Evolutionary conservation across 2,888 invertebrate genomes (phyloP), one percentile per base, ranked within the genome.

Genomic region (Noctuana brunneofusca): DNA sequence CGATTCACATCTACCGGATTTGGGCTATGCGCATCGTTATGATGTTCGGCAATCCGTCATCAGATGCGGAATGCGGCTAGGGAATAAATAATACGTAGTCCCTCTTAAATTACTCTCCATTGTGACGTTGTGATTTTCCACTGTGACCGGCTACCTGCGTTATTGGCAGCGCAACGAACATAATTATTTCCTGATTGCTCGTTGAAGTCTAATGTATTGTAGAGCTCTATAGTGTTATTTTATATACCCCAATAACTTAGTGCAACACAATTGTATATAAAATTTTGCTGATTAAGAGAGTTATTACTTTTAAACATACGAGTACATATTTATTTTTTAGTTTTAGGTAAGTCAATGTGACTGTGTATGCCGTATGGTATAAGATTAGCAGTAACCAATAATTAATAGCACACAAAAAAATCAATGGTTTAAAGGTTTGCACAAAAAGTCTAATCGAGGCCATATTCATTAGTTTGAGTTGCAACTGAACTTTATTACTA

Each of bases 1-100:
- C 67, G 71, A 75, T 78, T 63, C 76, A 75, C 75, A 71, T 74
- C 75, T 71, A 69, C 75, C 76, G 70, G 78, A 72, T 78, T 74
- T 71, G 71, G 74, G 67, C 65, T 11, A n/a, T 8, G 56, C 24
- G 52, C 63, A 63, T 63, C 63, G 57, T 46, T 22, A 49, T 52
- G 32, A 55, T 69, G 69, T 69, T 53, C 35, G 52, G 63, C 55
- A 41, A 56, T 62, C 41, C 41, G 55, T 62, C 50, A 62, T 24
- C 55, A 8, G 24, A 48, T 35, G 27, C 22, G 38, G 62, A 62
- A 55, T 62, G 62, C 49, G 54, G 62, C 14, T 55, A 55, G 54
- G 55, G 49, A 49, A 50, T 62, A 62, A 49, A 30, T 49, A 18
- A 41, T 18, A 2, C 9, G 9, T 18, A 41, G 16, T 41, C 24